A percentile compares a stretch with the other conserved stretches of the same genome.
Evolutionary conservation across 2,888 invertebrate species (phyloP).

Genomic region (Netelia melanura): DNA sequence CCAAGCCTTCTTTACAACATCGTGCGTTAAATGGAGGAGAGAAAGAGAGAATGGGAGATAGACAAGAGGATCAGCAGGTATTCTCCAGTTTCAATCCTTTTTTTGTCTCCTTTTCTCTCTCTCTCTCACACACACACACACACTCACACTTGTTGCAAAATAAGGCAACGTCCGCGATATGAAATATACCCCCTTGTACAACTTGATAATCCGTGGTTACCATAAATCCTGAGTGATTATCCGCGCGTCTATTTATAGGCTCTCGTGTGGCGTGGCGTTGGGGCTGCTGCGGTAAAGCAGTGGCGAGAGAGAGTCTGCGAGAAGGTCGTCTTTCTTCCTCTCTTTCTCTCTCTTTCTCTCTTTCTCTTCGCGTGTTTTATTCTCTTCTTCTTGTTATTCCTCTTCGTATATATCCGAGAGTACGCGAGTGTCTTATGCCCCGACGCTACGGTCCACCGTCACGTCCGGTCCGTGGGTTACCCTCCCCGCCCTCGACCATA

Average conservation of each 20-base stretch:
- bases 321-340: constrained; percentile 44
- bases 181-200: constrained; percentile 85
- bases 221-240: constrained; percentile 85
- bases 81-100: neutral
- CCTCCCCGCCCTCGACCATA: neutral
- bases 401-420: constrained; percentile 52
- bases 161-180: constrained; percentile 84
- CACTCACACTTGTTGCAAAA: constrained; percentile 75
- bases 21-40: too few species aligned
- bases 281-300: constrained; percentile 41
- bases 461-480: constrained; percentile 48
- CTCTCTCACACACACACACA: constrained; percentile 2
- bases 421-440: constrained; percentile 57
- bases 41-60: constrained; percentile 32
- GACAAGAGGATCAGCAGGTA: constrained; percentile 65
- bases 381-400: constrained; percentile 49
- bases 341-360: constrained; percentile 35
- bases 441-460: constrained; percentile 54
- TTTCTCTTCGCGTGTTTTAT: constrained; percentile 52
- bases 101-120: neutral
- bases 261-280: constrained; percentile 73
- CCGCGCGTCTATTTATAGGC: constrained; percentile 84
- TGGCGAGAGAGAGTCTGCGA: constrained; percentile 35
- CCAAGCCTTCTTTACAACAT: too few species aligned
- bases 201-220: constrained; percentile 85